Evolutionary conservation across 2,797 vertebrate genomes (phyloP).

Genomic region (Rhynchonycteris naso): DNA sequence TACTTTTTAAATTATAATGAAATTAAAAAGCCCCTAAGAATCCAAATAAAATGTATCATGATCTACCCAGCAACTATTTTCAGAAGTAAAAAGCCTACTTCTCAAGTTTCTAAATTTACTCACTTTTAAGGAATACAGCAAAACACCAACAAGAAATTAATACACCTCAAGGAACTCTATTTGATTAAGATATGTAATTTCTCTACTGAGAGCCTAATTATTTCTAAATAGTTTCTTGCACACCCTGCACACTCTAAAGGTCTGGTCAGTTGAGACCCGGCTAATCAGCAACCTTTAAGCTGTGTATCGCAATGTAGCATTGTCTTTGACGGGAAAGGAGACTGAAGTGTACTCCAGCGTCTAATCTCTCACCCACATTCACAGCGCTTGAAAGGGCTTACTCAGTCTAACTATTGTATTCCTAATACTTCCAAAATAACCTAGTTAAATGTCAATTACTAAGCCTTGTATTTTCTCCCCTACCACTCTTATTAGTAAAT

Average conservation of each 20-base stretch:
- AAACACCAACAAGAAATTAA: conserved; percentile 27
- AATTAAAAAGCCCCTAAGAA: not conserved
- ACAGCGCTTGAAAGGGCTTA: conserved; percentile 26
- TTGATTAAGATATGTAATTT: not conserved
- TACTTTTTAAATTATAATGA: not conserved
- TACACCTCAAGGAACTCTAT: not conserved
- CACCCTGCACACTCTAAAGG: not conserved
- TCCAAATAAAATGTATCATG: not conserved
- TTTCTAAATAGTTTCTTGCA: not conserved
- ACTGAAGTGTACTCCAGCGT: not conserved
- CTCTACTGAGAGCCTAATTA: not conserved
- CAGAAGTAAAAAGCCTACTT: not conserved
- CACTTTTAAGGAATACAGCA: not conserved
- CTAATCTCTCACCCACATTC: not conserved
- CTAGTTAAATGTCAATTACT: conserved; percentile 71
- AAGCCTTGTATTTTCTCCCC: conserved; percentile 55
- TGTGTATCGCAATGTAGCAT: not conserved
- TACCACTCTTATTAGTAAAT: conserved; percentile 78
- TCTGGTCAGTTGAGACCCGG: conserved; percentile 8
- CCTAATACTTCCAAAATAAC: conserved; percentile 73
- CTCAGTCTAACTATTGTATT: conserved; percentile 66
- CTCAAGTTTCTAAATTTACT: conserved; percentile 20
- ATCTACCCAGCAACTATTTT: not conserved
- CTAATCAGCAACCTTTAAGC: conserved; percentile 43
- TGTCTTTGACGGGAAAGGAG: not conserved